Evolutionary conservation across 2,113 vertebrate species (phyloP).

Genomic region (Puntigrus tetrazona): DNA sequence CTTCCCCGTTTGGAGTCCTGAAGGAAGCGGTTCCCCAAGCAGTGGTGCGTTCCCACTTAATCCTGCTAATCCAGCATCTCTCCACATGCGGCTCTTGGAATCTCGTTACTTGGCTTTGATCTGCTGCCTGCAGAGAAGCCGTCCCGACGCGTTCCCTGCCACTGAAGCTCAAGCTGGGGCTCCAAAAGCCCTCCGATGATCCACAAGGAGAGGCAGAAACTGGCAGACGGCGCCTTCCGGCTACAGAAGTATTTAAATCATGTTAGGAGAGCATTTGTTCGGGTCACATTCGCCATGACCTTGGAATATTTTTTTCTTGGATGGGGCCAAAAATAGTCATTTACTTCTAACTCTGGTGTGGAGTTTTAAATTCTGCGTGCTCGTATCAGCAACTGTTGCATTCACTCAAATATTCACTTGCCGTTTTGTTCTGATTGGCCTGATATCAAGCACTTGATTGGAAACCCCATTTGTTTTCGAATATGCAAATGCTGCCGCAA

Average conservation of each 20-base stretch:
- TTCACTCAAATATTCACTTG: constrained; percentile 12
- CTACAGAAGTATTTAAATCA: constrained; percentile 29
- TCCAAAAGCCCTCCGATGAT: constrained; percentile 1
- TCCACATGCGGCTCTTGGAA: constrained; percentile 16
- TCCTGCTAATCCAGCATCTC: constrained; percentile 47
- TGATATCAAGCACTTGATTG: constrained; percentile 28
- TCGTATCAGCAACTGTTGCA: background rate
- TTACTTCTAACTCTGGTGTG: constrained; percentile 1
- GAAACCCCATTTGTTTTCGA: constrained; percentile 40
- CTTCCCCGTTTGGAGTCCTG: background rate
- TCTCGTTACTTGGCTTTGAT: constrained; percentile 44
- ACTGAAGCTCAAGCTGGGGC: constrained; percentile 7
- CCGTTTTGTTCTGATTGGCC: background rate
- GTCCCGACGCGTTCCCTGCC: constrained; percentile 19
- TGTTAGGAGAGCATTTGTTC: constrained; percentile 12
- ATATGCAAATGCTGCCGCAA: constrained; percentile 20
- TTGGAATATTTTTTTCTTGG: constrained; percentile 6
- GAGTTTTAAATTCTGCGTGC: background rate
- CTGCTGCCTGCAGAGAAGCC: constrained; percentile 18
- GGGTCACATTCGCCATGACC: background rate
- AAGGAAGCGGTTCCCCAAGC: constrained; percentile 32
- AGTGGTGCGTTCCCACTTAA: constrained; percentile 37
- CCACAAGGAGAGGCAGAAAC: constrained; percentile 1
- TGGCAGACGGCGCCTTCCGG: background rate
- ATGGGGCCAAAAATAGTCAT: background rate